A percentile compares a stretch with the other conserved stretches of the same genome.
Evolutionary conservation across 2,888 invertebrate genomes (phyloP).

Genomic region (Temnothorax unifasciatus): DNA sequence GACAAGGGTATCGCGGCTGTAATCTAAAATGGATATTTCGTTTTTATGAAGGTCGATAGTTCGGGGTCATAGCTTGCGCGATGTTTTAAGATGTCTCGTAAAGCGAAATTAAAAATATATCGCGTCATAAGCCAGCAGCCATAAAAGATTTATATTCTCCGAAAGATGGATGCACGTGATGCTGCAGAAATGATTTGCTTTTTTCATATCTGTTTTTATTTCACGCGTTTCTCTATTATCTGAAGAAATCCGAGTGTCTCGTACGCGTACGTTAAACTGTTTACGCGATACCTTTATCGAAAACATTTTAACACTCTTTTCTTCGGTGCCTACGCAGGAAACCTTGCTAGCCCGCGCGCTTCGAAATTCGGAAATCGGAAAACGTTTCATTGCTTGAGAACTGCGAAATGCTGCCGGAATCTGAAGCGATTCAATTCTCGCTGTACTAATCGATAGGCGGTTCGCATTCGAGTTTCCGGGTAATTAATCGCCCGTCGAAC

Average conservation of each 20-base stretch:
- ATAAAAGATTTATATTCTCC: background rate
- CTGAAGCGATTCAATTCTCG: slow-evolving; percentile 1
- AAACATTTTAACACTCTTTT: background rate
- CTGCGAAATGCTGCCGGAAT: slow-evolving; percentile 13
- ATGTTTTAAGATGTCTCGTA: background rate
- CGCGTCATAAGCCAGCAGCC: background rate
- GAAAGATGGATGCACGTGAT: background rate
- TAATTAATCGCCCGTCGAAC: slow-evolving; percentile 38
- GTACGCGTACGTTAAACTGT: background rate
- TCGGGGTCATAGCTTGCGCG: background rate
- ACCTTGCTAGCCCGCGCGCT: background rate
- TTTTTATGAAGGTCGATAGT: slow-evolving; percentile 9
- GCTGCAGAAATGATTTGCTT: background rate
- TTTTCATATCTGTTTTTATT: background rate
- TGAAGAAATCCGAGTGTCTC: background rate
- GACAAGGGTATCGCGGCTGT: background rate
- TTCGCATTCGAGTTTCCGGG: slow-evolving; percentile 4
- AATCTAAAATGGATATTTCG: slow-evolving; percentile 41
- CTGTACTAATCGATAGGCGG: slow-evolving; percentile 3
- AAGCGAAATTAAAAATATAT: slow-evolving; percentile 15
- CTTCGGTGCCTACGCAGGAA: background rate
- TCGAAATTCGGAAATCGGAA: slow-evolving; percentile 6
- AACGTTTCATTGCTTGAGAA: background rate
- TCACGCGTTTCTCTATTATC: background rate
- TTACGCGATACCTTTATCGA: background rate